A percentile compares a stretch with the other conserved stretches of the same genome.
phyloP scores from a whole-genome alignment of 1,140 invertebrate species.

The Schlechtendalia chinensis region DNA sequence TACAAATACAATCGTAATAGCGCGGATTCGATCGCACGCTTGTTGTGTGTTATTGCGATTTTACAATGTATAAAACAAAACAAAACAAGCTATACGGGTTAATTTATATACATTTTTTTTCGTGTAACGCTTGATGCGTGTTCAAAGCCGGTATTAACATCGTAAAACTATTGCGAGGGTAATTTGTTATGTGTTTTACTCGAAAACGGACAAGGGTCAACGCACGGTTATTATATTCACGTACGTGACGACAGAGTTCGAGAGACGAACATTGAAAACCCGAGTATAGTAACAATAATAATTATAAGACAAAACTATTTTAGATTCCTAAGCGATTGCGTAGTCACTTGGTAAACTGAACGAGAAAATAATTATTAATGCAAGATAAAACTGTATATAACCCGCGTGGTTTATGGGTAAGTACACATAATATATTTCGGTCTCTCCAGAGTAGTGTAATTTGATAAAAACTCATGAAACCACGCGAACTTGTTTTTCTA shows the following conservation, averaged over 20 bases:
- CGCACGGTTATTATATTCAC: neutral
- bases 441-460: neutral
- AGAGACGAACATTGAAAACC: neutral
- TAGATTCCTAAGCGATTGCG: conserved; percentile 24
- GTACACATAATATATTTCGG: neutral
- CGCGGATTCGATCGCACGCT: too few species aligned
- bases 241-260: neutral
- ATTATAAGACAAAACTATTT: conserved; percentile 6
- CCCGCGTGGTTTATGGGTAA: neutral
- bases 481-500: neutral
- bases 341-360: neutral
- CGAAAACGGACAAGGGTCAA: conserved; percentile 31
- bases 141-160: conserved; percentile 15
- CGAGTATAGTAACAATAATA: neutral
- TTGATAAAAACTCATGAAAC: conserved; percentile 10
- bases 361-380: neutral
- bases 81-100: too few species aligned
- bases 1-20: too few species aligned
- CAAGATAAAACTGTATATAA: neutral
- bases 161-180: neutral
- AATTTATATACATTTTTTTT: too few species aligned
- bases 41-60: too few species aligned
- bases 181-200: conserved; percentile 24
- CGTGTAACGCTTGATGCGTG: neutral
- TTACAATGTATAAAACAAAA: too few species aligned